Evolutionary conservation across 2,888 invertebrate species (phyloP), one percentile per base, ranked within the genome.

Genomic region (Andrena camellia): DNA sequence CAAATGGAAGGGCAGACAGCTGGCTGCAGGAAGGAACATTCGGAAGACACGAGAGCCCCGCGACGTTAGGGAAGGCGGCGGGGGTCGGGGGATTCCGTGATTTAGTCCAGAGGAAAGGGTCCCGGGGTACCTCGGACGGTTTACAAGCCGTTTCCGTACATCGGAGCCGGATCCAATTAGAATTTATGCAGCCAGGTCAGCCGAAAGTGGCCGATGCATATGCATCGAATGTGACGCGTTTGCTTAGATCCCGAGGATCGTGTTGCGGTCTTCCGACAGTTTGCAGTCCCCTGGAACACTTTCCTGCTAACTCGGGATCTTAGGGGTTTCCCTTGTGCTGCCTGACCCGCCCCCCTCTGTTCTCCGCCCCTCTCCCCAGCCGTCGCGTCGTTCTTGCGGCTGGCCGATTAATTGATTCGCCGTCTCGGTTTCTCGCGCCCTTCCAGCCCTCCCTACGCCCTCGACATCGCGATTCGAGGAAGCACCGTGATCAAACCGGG

Each of bases 221-320:
- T 90, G 90, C 90, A 90, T 90, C 83, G 83, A 81, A 82, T 78
- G 84, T 90, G 84, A 86, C 86, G 84, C 87, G 89, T 90, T 90
- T 89, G 82, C 89, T 87, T 84, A 82, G 86, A 83, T 84, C 84
- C 81, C 78, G 33, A 62, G 78, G 77, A 73, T 83, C 67, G 63
- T 71, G 59, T 67, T 69, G 82, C 77, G 83, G 76, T 76, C 79
- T 82, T 70, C 79, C 79, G 74, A 31, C 73, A 48, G 84, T 86
- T 88, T 83, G 70, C 82, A 77, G 68, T 83, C 66, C 57, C 64
- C 63, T 60, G 54, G 64, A 59, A 63, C 69, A 80, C 78, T 80
- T 78, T 79, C 70, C 62, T 72, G 29, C 50, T 31, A 17, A 10
- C 59, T 66, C 6, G 72, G 57, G 54, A 72, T 75, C 80, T 70